Evolutionary conservation across 2,888 invertebrate genomes (phyloP).

Genomic region (Microplitis manilae): DNA sequence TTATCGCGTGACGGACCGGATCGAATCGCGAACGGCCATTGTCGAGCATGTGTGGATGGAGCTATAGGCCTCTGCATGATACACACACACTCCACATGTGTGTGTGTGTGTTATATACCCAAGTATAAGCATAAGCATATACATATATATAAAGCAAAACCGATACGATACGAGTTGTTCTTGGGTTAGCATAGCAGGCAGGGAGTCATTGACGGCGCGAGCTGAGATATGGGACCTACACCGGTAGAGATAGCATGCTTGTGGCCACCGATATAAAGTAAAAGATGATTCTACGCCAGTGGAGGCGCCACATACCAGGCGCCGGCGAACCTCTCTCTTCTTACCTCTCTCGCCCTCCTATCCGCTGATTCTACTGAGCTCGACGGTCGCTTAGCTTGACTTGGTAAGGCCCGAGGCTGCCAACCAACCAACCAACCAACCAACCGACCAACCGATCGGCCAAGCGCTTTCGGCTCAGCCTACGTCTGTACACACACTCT

Average conservation of each 20-base stretch:
- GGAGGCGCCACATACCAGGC: conserved; percentile 70
- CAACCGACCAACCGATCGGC: conserved; percentile 32
- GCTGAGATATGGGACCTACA: conserved; percentile 21
- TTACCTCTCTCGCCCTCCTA: conserved; percentile 35
- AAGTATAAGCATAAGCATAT: neutral
- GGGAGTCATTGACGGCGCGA: conserved; percentile 42
- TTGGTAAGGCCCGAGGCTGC: conserved; percentile 46
- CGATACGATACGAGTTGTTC: conserved; percentile 1
- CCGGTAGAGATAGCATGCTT: conserved; percentile 52
- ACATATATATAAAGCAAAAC: neutral
- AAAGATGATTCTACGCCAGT: conserved; percentile 69
- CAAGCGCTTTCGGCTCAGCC: conserved; percentile 29
- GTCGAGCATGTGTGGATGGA: neutral
- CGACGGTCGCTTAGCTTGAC: neutral
- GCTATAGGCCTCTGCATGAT: neutral
- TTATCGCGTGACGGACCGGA: conserved; percentile 21
- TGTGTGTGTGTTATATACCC: neutral
- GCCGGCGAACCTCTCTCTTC: conserved; percentile 57
- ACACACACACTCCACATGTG: neutral
- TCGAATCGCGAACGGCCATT: conserved; percentile 36
- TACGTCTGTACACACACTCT: conserved; percentile 4
- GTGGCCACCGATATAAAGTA: conserved; percentile 66
- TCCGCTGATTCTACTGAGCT: conserved; percentile 30
- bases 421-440: conserved; percentile 29
- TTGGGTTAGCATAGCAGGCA: neutral